Conservation (phyloP, 2,888 invertebrate genomes). For the Platynereis dumerilii region DNA sequence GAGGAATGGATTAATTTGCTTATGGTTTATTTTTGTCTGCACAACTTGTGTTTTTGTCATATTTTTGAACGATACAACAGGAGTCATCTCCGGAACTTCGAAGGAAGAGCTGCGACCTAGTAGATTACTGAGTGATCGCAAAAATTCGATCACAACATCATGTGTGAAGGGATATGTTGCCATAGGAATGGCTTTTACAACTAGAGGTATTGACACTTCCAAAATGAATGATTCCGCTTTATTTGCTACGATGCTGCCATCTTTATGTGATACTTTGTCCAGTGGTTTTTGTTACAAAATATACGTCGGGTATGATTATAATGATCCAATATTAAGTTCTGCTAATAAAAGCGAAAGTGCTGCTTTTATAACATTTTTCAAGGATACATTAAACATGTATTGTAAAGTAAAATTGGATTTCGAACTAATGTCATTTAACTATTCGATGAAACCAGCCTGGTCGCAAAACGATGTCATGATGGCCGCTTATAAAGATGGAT, state of each 20-base stretch:
- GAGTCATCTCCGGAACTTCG: too few relatives aligned
- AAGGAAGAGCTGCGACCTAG: too few relatives aligned
- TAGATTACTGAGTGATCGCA: too few relatives aligned
- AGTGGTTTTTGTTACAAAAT: slow-evolving; percentile 31
- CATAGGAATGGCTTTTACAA: slow-evolving; percentile 12
- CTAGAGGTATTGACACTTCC: not conserved
- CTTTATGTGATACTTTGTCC: slow-evolving; percentile 36
- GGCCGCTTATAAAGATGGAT: slow-evolving; percentile 36
- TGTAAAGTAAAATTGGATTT: slow-evolving; percentile 20
- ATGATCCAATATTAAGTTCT: slow-evolving; percentile 28
- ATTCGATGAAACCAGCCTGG: slow-evolving; percentile 37
- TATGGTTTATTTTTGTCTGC: too few relatives aligned
- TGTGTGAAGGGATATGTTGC: not conserved
- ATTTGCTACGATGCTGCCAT: slow-evolving; percentile 31
- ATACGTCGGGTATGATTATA: slow-evolving; percentile 34
- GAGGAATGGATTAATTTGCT: too few relatives aligned
- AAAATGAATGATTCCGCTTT: slow-evolving; percentile 7
- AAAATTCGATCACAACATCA: too few relatives aligned
- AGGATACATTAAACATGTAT: slow-evolving; percentile 11
- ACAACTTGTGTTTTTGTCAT: too few relatives aligned
- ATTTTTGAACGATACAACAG: too few relatives aligned
- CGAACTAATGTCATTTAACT: slow-evolving; percentile 33
- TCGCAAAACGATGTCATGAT: slow-evolving; percentile 43
- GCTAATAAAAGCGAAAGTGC: not conserved
- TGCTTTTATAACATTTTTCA: slow-evolving; percentile 20